Base-by-base conservation (phyloP, 2,797 vertebrate genomes). In the Nasua narica region DNA sequence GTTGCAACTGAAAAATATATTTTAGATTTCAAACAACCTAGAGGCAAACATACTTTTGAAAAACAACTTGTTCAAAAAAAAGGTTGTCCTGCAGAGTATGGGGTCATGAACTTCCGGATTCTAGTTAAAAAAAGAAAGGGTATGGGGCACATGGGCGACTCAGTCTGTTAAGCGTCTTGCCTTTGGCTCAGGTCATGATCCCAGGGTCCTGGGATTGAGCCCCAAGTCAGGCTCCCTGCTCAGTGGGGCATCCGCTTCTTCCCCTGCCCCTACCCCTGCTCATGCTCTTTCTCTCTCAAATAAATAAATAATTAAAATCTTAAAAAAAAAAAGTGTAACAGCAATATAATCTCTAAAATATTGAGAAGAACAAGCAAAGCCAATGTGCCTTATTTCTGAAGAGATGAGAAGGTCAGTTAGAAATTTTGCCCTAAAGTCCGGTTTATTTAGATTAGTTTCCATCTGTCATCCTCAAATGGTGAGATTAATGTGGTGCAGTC, bases 61-160 rank as follows among this genome's bases (percentile, higher is more conserved):
- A 93, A 91, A 85, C 5, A 79, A 52, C 37, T 81, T 90, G 29
- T 79, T 96, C 65, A 67, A 69, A 62, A 97, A 81, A 48, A 18
- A 91, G n/a, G 18, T 58, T 74, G 43, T 86, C 25, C 12, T 29
- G 37, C 6, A 56, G 29, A 35, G 29, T 54, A 40, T 32, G 21
- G 40, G 29, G n/a, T 58, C 84, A 89, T 72, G 56, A 83, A 81
- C 16, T 43, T 62, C 50, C 21, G 0, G 27, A 50, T 72, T 92
- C 65, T 82, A 56, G 9, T 56, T 46, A 2, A 54, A 52, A 56
- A 32, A 1, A 9, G 32, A n/a, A n/a, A 65, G 15, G 14, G 7
- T 8, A 65, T n/a, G 32, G 32, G 14, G 15, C 29, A 32, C 7
- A 0, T 62, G 29, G 60, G 60, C 32, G 13, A 32, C 60, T 62